These are phyloP conservation scores for Thaleichthys pacificus DNA, from an alignment of 2,797 vertebrate genomes.

Conservation along the genomic window DNA sequence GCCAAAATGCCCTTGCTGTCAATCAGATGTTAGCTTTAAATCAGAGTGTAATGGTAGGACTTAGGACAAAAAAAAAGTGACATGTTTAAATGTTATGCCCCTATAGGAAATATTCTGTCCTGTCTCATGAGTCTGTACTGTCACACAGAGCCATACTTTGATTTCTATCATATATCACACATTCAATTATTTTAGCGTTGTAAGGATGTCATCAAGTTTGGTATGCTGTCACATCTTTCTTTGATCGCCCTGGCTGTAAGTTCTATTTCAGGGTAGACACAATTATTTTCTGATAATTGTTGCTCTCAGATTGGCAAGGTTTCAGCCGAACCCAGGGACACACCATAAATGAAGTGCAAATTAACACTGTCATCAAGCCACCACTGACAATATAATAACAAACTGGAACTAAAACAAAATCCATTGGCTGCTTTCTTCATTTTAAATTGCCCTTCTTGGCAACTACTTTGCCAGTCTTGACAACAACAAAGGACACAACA, in stretches of 20 bases:
- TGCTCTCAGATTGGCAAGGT: conserved; percentile 24
- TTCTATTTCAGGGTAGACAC: conserved; percentile 19
- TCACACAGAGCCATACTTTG: background rate
- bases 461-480: conserved; percentile 17
- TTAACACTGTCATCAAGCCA: conserved; percentile 23
- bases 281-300: conserved; percentile 37
- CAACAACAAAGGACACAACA: conserved; percentile 19
- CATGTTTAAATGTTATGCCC: too few species aligned
- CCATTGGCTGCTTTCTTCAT: conserved; percentile 18
- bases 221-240: background rate
- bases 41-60: too few species aligned
- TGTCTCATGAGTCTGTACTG: too few species aligned
- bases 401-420: conserved; percentile 5
- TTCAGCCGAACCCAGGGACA: conserved; percentile 23
- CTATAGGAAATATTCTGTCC: too few species aligned
- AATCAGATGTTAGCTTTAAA: too few species aligned
- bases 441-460: conserved; percentile 23
- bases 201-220: background rate
- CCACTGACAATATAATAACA: conserved; percentile 18
- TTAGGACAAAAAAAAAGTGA: too few species aligned
- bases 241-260: conserved; percentile 12
- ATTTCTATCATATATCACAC: background rate
- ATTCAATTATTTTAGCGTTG: background rate
- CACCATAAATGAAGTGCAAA: conserved; percentile 42
- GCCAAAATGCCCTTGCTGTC: too few species aligned